phyloP scores from a whole-genome alignment of 2,888 invertebrate genomes.

The Drosophila affinis region DNA sequence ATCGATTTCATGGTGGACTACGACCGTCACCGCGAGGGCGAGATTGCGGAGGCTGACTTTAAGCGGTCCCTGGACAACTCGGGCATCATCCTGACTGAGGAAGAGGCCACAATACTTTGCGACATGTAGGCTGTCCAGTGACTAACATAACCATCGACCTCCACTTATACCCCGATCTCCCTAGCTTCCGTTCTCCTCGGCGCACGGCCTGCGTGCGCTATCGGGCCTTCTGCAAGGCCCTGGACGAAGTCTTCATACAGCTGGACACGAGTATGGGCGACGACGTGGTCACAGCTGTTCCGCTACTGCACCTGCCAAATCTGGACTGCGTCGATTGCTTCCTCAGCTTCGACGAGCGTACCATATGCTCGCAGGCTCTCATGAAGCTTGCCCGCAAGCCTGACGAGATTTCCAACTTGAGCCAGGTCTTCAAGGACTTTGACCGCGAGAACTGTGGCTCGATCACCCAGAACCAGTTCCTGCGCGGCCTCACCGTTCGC shows the following conservation, averaged over 20 bases:
- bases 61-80: conserved; percentile 88
- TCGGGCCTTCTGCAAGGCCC: conserved; percentile 87
- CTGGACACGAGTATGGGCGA: conserved; percentile 87
- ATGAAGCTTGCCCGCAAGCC: conserved; percentile 88
- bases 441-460: conserved; percentile 88
- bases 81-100: conserved; percentile 87
- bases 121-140: conserved; percentile 86
- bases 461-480: conserved; percentile 86
- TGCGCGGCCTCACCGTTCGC: conserved; percentile 87
- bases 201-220: conserved; percentile 87
- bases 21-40: conserved; percentile 87
- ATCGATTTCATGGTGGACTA: conserved; percentile 88
- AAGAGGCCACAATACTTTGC: conserved; percentile 89
- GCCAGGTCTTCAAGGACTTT: conserved; percentile 89
- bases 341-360: conserved; percentile 90
- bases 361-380: conserved; percentile 87
- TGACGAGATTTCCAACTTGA: conserved; percentile 88
- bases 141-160: background rate
- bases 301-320: conserved; percentile 89
- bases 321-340: conserved; percentile 86
- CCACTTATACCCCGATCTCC: background rate
- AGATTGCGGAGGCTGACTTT: conserved; percentile 88
- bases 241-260: conserved; percentile 89
- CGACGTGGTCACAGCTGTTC: conserved; percentile 88
- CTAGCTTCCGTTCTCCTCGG: conserved; percentile 87